A percentile compares a stretch with the other conserved stretches of the same genome.
phyloP scores from a whole-genome alignment of 2,888 invertebrate genomes.

The Dascillus cervinus region DNA sequence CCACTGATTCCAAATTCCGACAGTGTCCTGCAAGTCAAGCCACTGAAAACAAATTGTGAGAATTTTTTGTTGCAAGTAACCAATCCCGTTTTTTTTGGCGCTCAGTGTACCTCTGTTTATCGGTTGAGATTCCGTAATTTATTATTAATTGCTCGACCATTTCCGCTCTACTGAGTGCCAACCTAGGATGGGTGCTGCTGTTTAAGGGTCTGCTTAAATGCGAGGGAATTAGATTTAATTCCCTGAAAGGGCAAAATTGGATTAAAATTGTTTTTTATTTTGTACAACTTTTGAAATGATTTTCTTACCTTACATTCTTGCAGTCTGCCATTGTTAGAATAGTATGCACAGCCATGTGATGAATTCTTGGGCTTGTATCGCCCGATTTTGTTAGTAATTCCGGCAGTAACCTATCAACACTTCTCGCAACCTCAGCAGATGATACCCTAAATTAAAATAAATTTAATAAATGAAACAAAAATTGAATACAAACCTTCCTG shows the following conservation, averaged over 20 bases:
- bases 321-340: constrained; percentile 80
- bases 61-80: constrained; percentile 1
- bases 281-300: too few relatives aligned
- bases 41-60: constrained; percentile 47
- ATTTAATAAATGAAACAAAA: constrained; percentile 2
- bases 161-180: constrained; percentile 78
- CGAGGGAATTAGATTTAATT: constrained; percentile 74
- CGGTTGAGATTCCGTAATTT: constrained; percentile 77
- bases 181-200: constrained; percentile 76
- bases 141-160: constrained; percentile 82
- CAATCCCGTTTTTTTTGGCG: constrained; percentile 1
- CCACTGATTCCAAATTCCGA: constrained; percentile 83
- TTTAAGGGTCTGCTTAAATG: constrained; percentile 77
- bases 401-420: constrained; percentile 75
- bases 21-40: constrained; percentile 72
- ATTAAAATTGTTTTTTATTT: too few relatives aligned
- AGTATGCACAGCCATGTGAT: constrained; percentile 81
- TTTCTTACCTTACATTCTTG: constrained; percentile 62
- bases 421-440: constrained; percentile 71
- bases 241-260: too few relatives aligned
- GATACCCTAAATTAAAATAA: constrained; percentile 55
- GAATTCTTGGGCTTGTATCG: constrained; percentile 78
- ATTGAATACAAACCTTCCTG: constrained; percentile 52
- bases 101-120: constrained; percentile 79
- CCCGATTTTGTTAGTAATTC: constrained; percentile 80